Base-by-base conservation (phyloP, 1,140 invertebrate genomes). In the Ooceraea biroi region DNA sequence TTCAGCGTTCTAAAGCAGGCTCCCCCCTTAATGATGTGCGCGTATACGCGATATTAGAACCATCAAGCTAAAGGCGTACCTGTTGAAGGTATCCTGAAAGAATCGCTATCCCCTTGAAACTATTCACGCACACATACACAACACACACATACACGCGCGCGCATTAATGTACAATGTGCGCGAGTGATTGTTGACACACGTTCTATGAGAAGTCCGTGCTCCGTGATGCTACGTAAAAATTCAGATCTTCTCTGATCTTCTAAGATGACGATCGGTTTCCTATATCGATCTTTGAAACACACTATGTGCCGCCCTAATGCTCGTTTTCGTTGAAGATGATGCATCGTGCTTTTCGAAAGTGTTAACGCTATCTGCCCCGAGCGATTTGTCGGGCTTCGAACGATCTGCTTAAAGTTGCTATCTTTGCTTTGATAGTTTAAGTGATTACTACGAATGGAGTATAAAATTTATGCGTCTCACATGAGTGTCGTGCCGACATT, bases 91-190 rank as follows among this genome's bases (percentile, higher is more conserved):
- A 48, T 72, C 50, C 80, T 86, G 83, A 72, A 46, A 55, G 60
- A 83, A 55, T 82, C 8, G 71, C 19, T 85, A 25, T 57, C 22
- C 19, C 50, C 30, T 12, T 63, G 19, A 22, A 86, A 57, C 85
- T 90, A 90, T 90, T 89, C 74, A 90, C 89, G 90, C 36, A 36
- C 36, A 36, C 36, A 7, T 7, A 36, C 36, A 36, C 36, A 36
- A 3, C 36, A 7, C 36, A 7, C 36, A 7, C 36, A 7, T 89
- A 90, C 36, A 36, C 36, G 36, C 7, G 36, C 36, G 36, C 36
- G 36, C 90, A 90, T 83, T 85, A 89, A 91, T 90, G 83, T 90
- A 91, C 85, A 89, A 17, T 14, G 69, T 78, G 82, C 76, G 85
- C 78, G 36, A 78, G 55, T 74, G 87, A 90, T 52, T 85, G 80